A percentile compares a stretch with the other conserved stretches of the same genome.
phyloP scores from a whole-genome alignment of 2,113 vertebrate genomes.

The Montifringilla adamsi region DNA sequence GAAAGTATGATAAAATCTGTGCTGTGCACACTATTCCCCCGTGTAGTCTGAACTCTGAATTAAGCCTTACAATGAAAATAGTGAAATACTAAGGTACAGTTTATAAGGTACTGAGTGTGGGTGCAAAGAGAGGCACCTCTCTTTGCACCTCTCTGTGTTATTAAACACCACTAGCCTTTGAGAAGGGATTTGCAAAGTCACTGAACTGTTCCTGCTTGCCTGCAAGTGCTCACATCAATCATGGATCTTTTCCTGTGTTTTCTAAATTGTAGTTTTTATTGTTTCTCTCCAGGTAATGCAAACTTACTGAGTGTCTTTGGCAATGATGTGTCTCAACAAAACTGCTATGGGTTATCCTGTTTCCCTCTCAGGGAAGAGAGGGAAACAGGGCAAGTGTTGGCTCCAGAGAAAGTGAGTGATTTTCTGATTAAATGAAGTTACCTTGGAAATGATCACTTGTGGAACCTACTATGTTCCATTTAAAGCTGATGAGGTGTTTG shows the following conservation, averaged over 20 bases:
- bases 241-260: background rate
- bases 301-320: background rate
- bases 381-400: background rate
- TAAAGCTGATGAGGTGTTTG: background rate
- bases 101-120: background rate
- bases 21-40: background rate
- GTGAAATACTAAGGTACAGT: background rate
- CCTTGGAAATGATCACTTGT: background rate
- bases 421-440: background rate
- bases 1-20: background rate
- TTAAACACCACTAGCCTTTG: background rate
- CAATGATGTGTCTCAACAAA: background rate
- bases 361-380: background rate
- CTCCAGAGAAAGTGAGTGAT: background rate
- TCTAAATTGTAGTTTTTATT: background rate
- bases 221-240: background rate
- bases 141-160: background rate
- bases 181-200: background rate
- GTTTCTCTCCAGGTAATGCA: background rate
- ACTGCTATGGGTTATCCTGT: background rate
- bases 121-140: background rate
- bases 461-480: background rate
- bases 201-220: background rate
- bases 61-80: background rate
- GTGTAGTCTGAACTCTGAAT: background rate